Base-by-base conservation (phyloP, 2,113 vertebrate species). In the Bolborhynchus lineola region DNA sequence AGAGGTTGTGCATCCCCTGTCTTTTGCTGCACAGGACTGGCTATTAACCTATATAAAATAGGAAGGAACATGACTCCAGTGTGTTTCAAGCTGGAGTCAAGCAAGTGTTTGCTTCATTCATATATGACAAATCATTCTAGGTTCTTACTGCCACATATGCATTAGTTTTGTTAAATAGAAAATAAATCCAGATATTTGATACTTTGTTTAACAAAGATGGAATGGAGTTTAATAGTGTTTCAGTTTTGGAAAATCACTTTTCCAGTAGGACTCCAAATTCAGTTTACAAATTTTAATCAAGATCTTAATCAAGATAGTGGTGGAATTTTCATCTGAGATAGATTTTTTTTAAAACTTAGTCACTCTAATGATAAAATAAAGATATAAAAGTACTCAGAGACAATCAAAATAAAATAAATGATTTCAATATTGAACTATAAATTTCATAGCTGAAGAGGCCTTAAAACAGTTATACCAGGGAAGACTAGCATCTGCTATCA, bases 61-160 rank as follows among this genome's bases (percentile, higher is more conserved):
- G 10, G 31, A 81, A 71, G 37, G 39, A 4, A 67, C 31, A 16
- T 33, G 26, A 11, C 15, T 13, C 24, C 49, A 37, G 21, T 77
- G 16, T 15, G 23, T 52, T 79, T 95, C 52, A 65, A 57, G 55
- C 8, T 57, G 20, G 55, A 57, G 33, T 57, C 33, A 57, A 57
- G 13, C 33, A 14, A n/a, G 35, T 9, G 5, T 41, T 53, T 80
- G 18, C 26, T 68, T 70, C 3, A 49, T 24, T 47, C 26, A 44
- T 14, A 13, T 23, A 12, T 7, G 8, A 42, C 33, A 84, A 75
- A 68, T 47, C 7, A 35, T 12, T 41, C 23, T 15, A 21, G 23
- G 16, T 33, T n/a, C 13, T 14, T 57, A 19, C 1, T n/a, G 26
- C 2, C 1, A 50, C 2, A 3, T 24, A 24, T 3, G 8, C 39